A percentile compares a stretch with the other conserved stretches of the same genome.
These are phyloP conservation scores for Platyrinchus mystaceus DNA, from an alignment of 2,797 vertebrate species.

Conservation along the genomic window DNA sequence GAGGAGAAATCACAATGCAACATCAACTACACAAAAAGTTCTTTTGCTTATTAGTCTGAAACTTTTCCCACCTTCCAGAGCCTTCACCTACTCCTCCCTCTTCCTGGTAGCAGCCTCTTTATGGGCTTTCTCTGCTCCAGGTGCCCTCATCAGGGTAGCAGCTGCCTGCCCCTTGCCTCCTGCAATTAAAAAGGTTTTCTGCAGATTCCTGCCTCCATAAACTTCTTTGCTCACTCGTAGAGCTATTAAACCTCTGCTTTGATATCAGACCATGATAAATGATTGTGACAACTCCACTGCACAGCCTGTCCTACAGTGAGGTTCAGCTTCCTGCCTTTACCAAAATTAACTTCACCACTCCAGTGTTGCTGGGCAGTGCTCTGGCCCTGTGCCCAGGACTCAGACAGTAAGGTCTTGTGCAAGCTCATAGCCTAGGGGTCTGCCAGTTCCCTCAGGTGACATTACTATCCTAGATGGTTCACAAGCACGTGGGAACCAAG, in stretches of 20 bases:
- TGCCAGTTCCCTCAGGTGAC: neutral
- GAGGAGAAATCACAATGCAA: neutral
- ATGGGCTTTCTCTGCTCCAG: neutral
- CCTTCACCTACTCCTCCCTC: neutral
- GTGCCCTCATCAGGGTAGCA: neutral
- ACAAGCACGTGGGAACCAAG: fast-evolving
- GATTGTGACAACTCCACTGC: neutral
- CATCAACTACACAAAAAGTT: fast-evolving
- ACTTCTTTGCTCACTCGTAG: fast-evolving
- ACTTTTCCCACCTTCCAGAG: too few relatives aligned
- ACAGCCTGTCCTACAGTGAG: neutral
- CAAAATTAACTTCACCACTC: fast-evolving
- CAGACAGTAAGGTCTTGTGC: neutral
- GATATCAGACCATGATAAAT: neutral
- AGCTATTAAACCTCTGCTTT: neutral
- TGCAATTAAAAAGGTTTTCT: neutral
- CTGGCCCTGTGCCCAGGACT: too few relatives aligned
- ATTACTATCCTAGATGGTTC: fast-evolving
- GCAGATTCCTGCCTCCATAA: neutral
- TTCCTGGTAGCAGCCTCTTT: fast-evolving
- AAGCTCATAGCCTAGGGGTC: neutral
- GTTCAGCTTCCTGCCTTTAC: neutral
- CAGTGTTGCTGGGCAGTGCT: neutral
- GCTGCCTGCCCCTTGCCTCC: neutral
- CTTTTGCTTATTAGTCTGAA: neutral